A percentile compares a stretch with the other conserved stretches of the same genome.
phyloP scores from a whole-genome alignment of 1,140 invertebrate genomes.

The Drosophila setifemur region DNA sequence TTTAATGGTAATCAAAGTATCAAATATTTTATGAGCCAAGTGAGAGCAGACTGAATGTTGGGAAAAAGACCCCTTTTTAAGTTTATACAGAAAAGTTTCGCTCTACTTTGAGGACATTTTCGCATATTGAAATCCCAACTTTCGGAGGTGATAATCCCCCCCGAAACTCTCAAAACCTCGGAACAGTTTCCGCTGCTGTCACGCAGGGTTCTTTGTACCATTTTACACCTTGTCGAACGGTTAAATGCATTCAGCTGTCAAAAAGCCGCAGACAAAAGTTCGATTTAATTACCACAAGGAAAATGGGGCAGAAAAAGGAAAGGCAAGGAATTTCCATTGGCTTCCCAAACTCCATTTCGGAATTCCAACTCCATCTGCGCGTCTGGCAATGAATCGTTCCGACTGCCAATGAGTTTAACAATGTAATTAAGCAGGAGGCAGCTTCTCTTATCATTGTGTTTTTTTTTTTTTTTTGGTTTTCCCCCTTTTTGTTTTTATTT shows the following conservation, averaged over 20 bases:
- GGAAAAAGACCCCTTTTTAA: too few relatives aligned
- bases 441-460: not conserved
- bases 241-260: conserved; percentile 50
- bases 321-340: conserved; percentile 4
- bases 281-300: conserved; percentile 51
- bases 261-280: conserved; percentile 54
- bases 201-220: conserved; percentile 24
- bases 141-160: not conserved
- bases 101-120: too few relatives aligned
- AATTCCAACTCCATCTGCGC: not conserved
- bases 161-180: not conserved
- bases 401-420: conserved; percentile 53
- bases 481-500: not conserved
- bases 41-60: too few relatives aligned
- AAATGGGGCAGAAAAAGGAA: conserved; percentile 15
- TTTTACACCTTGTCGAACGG: conserved; percentile 33
- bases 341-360: not conserved
- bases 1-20: too few relatives aligned
- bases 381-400: conserved; percentile 24
- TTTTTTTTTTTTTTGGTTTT: not conserved
- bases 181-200: not conserved
- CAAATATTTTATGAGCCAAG: too few relatives aligned
- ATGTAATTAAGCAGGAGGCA: conserved; percentile 51
- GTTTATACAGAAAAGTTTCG: too few relatives aligned
- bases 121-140: not conserved